Conservation (phyloP, 2,797 vertebrate genomes). For the Austrolebias charrua region DNA sequence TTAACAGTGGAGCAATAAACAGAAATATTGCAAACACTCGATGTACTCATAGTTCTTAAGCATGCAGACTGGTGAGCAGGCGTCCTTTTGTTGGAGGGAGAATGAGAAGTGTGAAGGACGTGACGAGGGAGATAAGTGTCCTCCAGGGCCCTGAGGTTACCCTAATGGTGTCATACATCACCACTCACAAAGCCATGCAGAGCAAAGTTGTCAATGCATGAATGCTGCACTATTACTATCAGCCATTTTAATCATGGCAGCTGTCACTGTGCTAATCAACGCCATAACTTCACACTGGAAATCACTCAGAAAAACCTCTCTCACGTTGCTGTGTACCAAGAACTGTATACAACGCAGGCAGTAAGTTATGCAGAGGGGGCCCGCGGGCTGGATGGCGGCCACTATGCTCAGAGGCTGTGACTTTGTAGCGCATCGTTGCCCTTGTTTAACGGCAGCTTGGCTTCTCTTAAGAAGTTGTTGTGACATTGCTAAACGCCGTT, state of each 20-base stretch:
- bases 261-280: conserved; percentile 83
- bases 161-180: conserved; percentile 86
- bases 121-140: conserved; percentile 82
- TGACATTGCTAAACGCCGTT: conserved; percentile 82
- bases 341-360: conserved; percentile 58
- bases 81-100: conserved; percentile 80
- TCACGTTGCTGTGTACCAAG: conserved; percentile 52
- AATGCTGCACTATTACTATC: conserved; percentile 84
- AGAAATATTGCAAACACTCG: conserved; percentile 23
- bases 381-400: conserved; percentile 19
- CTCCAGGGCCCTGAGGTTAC: conserved; percentile 83
- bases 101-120: conserved; percentile 82
- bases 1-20: conserved; percentile 20
- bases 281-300: conserved; percentile 81
- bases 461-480: conserved; percentile 79
- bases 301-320: conserved; percentile 74
- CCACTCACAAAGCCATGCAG: conserved; percentile 81
- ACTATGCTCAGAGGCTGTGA: conserved; percentile 56
- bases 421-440: conserved; percentile 78
- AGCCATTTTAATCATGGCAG: conserved; percentile 84
- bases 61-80: conserved; percentile 71
- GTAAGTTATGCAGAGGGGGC: conserved; percentile 53
- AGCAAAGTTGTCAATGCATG: conserved; percentile 85
- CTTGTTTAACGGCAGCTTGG: conserved; percentile 77
- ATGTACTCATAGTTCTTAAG: conserved; percentile 67